Percentiles rank a stretch among this genome's conserved stretches.
Conservation (phyloP, 1,140 invertebrate species). For the Helicoverpa armigera region DNA sequence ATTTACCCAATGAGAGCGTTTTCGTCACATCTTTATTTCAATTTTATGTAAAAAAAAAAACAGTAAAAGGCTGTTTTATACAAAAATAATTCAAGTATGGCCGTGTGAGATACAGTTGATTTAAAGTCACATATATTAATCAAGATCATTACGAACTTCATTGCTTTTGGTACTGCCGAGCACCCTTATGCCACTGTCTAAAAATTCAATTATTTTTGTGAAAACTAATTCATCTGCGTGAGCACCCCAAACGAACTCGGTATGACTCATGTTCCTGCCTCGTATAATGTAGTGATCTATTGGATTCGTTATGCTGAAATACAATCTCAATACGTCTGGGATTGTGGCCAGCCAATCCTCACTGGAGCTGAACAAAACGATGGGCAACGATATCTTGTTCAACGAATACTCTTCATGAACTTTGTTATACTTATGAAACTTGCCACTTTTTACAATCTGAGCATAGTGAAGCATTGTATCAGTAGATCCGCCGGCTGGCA, state of each 20-base stretch:
- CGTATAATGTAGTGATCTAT: slow-evolving; percentile 71
- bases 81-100: slow-evolving; percentile 24
- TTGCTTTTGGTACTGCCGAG: slow-evolving; percentile 56
- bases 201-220: slow-evolving; percentile 66
- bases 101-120: slow-evolving; percentile 32
- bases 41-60: slow-evolving; percentile 6
- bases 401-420: slow-evolving; percentile 88
- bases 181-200: slow-evolving; percentile 56
- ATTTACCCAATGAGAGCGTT: background rate
- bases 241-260: slow-evolving; percentile 74
- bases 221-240: slow-evolving; percentile 63
- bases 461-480: slow-evolving; percentile 91
- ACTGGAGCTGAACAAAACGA: slow-evolving; percentile 89
- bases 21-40: background rate
- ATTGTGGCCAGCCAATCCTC: slow-evolving; percentile 90
- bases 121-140: background rate
- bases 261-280: slow-evolving; percentile 67
- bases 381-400: slow-evolving; percentile 88
- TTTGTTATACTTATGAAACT: slow-evolving; percentile 89
- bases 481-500: slow-evolving; percentile 92
- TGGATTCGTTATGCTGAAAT: slow-evolving; percentile 66
- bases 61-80: slow-evolving; percentile 19
- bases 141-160: slow-evolving; percentile 48
- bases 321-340: slow-evolving; percentile 71
- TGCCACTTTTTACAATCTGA: slow-evolving; percentile 87